Conservation (phyloP, 2,113 vertebrate genomes). For the Paracanthobrama guichenoti region DNA sequence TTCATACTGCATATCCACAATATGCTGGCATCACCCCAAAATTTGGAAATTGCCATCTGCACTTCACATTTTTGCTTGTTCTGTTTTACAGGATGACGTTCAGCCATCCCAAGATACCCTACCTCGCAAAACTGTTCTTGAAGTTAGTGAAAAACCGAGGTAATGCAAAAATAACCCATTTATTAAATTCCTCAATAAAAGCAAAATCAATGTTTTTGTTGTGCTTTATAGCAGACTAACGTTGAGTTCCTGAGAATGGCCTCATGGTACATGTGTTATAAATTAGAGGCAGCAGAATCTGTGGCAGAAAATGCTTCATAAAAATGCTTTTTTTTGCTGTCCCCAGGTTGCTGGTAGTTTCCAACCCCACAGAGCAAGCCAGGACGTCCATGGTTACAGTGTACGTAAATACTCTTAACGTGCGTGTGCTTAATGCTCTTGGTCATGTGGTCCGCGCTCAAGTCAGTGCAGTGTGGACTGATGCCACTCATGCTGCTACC, state of each 20-base stretch:
- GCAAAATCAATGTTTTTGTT: no score
- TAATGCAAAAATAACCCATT: neutral
- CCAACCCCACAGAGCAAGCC: slow-evolving; percentile 85
- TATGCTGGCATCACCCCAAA: neutral
- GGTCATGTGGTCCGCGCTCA: slow-evolving; percentile 78
- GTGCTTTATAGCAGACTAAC: neutral
- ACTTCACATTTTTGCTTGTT: neutral
- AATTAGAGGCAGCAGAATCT: neutral
- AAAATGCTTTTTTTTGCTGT: slow-evolving; percentile 17
- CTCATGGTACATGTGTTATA: neutral
- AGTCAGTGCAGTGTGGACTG: slow-evolving; percentile 85
- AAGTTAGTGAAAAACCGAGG: slow-evolving; percentile 70
- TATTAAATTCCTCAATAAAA: no score
- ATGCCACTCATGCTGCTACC: slow-evolving; percentile 67
- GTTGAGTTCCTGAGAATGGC: neutral
- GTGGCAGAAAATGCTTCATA: neutral
- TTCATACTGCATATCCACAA: neutral
- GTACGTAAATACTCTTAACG: slow-evolving; percentile 74
- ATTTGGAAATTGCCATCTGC: neutral
- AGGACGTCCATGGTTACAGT: slow-evolving; percentile 78
- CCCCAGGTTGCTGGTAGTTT: slow-evolving; percentile 83
- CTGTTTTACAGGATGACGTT: slow-evolving; percentile 75
- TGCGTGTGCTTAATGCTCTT: slow-evolving; percentile 72
- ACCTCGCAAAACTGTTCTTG: slow-evolving; percentile 78
- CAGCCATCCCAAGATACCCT: slow-evolving; percentile 85